Evolutionary conservation across 2,797 vertebrate genomes (phyloP).

Genomic region (Pogoniulus pusillus): DNA sequence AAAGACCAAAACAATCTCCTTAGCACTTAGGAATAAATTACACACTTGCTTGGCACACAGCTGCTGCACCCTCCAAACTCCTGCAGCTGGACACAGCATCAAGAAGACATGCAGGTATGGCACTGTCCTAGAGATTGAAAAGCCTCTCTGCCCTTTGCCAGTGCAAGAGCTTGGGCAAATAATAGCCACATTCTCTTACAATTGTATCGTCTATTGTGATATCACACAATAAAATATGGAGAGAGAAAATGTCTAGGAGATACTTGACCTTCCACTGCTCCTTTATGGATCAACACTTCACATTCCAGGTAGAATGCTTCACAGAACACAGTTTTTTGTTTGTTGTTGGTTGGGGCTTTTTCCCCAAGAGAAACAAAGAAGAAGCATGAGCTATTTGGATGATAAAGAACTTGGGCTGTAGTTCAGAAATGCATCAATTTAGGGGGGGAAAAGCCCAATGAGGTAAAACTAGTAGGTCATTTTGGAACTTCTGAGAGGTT

Average conservation of each 20-base stretch:
- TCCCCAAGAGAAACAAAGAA: neutral
- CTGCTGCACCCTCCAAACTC: neutral
- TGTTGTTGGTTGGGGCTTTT: neutral
- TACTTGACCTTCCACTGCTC: neutral
- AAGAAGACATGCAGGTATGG: neutral
- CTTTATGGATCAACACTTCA: neutral
- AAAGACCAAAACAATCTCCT: constrained; percentile 28
- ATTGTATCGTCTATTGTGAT: neutral
- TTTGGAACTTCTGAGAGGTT: neutral
- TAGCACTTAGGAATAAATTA: constrained; percentile 13
- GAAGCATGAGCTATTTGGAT: neutral
- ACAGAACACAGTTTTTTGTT: neutral
- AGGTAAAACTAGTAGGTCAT: neutral
- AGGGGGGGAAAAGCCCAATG: neutral
- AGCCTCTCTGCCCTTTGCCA: neutral
- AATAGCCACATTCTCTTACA: neutral
- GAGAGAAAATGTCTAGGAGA: neutral
- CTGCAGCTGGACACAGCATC: neutral
- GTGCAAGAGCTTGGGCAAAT: neutral
- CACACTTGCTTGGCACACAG: neutral
- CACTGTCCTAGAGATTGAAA: neutral
- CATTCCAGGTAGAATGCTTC: neutral
- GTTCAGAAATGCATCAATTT: neutral
- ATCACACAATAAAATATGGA: neutral
- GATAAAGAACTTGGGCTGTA: neutral